A percentile compares a stretch with the other conserved stretches of the same genome.
phyloP scores from a whole-genome alignment of 2,113 vertebrate species.

The Amia ocellicauda region DNA sequence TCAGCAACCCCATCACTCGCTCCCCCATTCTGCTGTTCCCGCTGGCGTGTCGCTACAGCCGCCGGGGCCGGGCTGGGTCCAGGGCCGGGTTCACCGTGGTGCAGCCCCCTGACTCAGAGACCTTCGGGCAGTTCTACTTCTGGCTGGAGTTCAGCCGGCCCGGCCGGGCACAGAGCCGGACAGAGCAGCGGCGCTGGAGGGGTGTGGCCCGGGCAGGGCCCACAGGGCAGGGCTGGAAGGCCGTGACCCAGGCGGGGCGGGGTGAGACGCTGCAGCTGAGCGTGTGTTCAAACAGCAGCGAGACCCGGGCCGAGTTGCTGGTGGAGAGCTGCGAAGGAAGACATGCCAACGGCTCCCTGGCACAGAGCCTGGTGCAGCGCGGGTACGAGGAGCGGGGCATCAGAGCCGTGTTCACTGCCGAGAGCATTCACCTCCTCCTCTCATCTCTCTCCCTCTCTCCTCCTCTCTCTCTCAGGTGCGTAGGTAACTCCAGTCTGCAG shows the following conservation, averaged over 20 bases:
- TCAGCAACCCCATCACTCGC: no score
- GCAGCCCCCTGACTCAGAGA: constrained; percentile 32
- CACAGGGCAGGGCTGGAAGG: not conserved
- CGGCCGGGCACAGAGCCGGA: constrained; percentile 1
- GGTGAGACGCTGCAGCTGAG: constrained; percentile 45
- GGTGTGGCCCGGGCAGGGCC: not conserved
- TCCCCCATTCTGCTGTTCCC: constrained; percentile 46
- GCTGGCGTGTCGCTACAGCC: constrained; percentile 51
- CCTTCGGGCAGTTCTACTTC: constrained; percentile 35
- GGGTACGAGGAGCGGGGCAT: not conserved
- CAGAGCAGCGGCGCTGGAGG: not conserved
- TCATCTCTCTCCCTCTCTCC: not conserved
- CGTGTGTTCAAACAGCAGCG: constrained; percentile 40
- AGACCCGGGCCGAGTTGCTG: constrained; percentile 37
- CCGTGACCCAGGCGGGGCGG: no score
- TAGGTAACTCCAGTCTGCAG: constrained; percentile 30
- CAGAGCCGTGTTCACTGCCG: not conserved
- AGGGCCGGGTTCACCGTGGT: not conserved
- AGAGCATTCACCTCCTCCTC: not conserved
- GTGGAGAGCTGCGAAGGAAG: constrained; percentile 42
- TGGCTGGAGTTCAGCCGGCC: constrained; percentile 43
- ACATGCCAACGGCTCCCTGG: constrained; percentile 42
- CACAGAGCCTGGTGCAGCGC: constrained; percentile 45
- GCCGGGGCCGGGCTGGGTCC: constrained; percentile 5
- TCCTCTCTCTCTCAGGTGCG: constrained; percentile 44